Evolutionary conservation across 2,113 vertebrate species (phyloP), one percentile per base, ranked within the genome.

Genomic region (Limanda limanda): DNA sequence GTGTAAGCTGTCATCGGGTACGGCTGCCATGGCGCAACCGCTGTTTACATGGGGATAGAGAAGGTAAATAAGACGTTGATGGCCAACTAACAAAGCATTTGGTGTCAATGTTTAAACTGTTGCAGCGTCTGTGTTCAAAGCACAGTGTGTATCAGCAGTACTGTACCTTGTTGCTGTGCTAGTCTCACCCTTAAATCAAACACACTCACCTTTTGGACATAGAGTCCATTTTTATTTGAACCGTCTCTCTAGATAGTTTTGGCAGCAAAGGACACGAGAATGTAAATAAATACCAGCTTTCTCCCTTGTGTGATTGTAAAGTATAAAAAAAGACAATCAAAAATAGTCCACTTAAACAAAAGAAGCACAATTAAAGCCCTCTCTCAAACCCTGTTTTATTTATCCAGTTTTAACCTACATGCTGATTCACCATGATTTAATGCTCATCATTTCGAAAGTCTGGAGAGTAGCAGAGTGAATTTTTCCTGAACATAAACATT

Each of bases 401-500:
- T 31, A 31, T 31, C 6, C 31, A 31, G 31, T 31, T 31, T 31
- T 21, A 5, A 10, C 12, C 21, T 3, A 18, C 42, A 42, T 71
- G n/a, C 17, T 54, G 9, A 20, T 72, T 14, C 5, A 6, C 8
- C 13, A 1, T 61, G 14, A 13, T 64, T 12, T 10, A 10, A 42
- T 35, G 55, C 23, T 27, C 48, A 14, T 18, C 14, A 14, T n/a
- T 42, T 27, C 17, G 18, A 17, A 20, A 6, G 10, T 27, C 47
- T 56, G 35, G 17, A 17, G 23, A 54, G 31, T 3, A 27, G 4
- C 13, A 15, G 4, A 24, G 15, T 14, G 5, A 5, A 37, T 64
- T 48, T 65, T 61, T 61, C 56, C 31, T 61, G 4, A 73, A 73
- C 47, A 56, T 25, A 48, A 68, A 57, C 20, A 35, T 57, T 59